Conservation (phyloP, 2,797 vertebrate species). For the Poeciliopsis paucimaculata region DNA sequence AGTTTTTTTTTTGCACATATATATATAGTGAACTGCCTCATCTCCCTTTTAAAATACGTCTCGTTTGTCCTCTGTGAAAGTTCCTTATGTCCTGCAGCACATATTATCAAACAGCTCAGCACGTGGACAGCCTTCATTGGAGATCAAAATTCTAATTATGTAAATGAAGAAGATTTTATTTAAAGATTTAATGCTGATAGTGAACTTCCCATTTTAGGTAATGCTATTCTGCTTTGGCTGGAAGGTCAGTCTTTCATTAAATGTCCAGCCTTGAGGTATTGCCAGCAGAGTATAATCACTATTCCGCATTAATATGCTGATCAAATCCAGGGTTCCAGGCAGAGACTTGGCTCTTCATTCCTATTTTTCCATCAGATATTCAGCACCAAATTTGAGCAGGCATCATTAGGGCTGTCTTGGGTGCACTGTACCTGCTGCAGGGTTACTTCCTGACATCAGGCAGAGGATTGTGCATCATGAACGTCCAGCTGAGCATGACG, state of each 20-base stretch:
- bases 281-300: constrained; percentile 66
- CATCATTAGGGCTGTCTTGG: constrained; percentile 51
- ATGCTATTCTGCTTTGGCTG: constrained; percentile 47
- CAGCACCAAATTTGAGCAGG: constrained; percentile 56
- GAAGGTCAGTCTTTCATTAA: constrained; percentile 70
- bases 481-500: constrained; percentile 53
- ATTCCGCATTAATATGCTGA: constrained; percentile 72
- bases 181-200: constrained; percentile 69
- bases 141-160: constrained; percentile 72
- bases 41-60: constrained; percentile 66
- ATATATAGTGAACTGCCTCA: constrained; percentile 51
- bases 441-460: constrained; percentile 49
- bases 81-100: constrained; percentile 59
- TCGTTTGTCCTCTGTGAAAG: constrained; percentile 59
- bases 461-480: constrained; percentile 30
- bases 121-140: constrained; percentile 40
- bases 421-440: constrained; percentile 44
- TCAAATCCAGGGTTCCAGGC: constrained; percentile 60
- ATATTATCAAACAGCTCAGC: constrained; percentile 53
- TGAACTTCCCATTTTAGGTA: constrained; percentile 58
- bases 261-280: constrained; percentile 62
- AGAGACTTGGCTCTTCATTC: constrained; percentile 60
- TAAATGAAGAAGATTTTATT: constrained; percentile 67
- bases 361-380: constrained; percentile 60
- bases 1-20: constrained; percentile 17